Evolutionary conservation across 2,888 invertebrate species (phyloP), one percentile per base, ranked within the genome.

Genomic region (Chrysolina oricalcia): DNA sequence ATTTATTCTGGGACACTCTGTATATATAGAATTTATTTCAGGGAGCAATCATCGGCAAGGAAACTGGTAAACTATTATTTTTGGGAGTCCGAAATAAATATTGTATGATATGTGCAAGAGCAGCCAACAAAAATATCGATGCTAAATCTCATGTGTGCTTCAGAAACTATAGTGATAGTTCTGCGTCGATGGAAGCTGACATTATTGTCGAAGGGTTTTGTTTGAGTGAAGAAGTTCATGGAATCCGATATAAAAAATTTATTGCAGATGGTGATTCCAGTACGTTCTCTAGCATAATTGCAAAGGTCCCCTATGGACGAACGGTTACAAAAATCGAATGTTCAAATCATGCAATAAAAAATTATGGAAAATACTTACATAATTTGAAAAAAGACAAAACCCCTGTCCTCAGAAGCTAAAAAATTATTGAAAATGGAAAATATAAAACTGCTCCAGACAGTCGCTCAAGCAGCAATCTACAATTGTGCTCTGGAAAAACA

Each of bases 261-360:
- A 69, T 81, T 23, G 81, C 73, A 11, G 80, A 81, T 73, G 78
- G 78, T 0, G 79, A 81, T 62, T 78, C 78, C 11, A 78, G 72
- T 65, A 80, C 78, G 2, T 78, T 73, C 72, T 17, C 69, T 3
- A 80, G 77, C 27, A 71, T 81, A 17, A 53, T 69, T 35, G 50
- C 70, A 19, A 74, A 62, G n/a, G 78, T 81, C 15, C 35, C 75
- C 6, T 80, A 80, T 69, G 77, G 80, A n/a, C 0, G 23, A 13
- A 68, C 74, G 0, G 67, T 80, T 19, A 64, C 65, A 75, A 81
- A 75, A 70, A 77, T n/a, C 23, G 73, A 78, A 43, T 80, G 78
- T 53, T 76, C 79, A 15, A 80, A 79, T 41, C 78, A 78, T 66
- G 70, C 73, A 9, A n/a, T 80, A n/a, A 79, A 79, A 74, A 80